phyloP scores from a whole-genome alignment of 2,888 invertebrate genomes.

The Cryptocephalus primarius region DNA sequence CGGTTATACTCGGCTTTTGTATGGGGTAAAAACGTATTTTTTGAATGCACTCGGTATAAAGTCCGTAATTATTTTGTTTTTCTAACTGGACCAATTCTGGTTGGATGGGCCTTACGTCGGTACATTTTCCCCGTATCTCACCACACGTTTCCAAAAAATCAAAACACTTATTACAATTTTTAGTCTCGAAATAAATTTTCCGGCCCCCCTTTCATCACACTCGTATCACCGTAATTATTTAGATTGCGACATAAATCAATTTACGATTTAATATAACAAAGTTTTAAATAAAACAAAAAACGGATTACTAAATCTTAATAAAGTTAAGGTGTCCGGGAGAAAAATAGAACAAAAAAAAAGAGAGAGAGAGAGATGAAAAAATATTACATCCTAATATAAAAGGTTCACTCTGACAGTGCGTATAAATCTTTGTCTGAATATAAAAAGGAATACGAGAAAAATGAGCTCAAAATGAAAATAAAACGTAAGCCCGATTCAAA shows the following conservation, averaged over 20 bases:
- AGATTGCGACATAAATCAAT: conserved; percentile 17
- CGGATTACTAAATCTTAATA: conserved; percentile 30
- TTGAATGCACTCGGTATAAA: too few relatives aligned
- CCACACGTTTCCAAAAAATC: too few relatives aligned
- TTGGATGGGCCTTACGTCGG: too few relatives aligned
- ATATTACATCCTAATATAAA: conserved; percentile 38
- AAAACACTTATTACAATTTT: too few relatives aligned
- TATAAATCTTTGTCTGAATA: conserved; percentile 39
- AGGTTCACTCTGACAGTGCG: conserved; percentile 29
- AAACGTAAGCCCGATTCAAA: conserved; percentile 35
- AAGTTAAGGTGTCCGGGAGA: conserved; percentile 24
- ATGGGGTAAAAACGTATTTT: too few relatives aligned
- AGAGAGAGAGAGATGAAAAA: conserved; percentile 30
- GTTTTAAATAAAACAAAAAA: conserved; percentile 22
- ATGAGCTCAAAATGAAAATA: conserved; percentile 38
- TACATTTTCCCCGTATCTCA: too few relatives aligned
- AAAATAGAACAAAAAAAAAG: background rate
- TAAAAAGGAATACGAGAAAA: conserved; percentile 38
- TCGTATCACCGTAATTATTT: too few relatives aligned
- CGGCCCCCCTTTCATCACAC: too few relatives aligned
- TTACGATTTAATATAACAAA: conserved; percentile 20
- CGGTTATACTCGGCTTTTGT: too few relatives aligned
- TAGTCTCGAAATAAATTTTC: too few relatives aligned
- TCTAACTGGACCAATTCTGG: too few relatives aligned
- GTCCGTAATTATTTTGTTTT: too few relatives aligned